Evolutionary conservation across 2,888 invertebrate genomes (phyloP).

Genomic region (Pycnomerus fuliginosus): DNA sequence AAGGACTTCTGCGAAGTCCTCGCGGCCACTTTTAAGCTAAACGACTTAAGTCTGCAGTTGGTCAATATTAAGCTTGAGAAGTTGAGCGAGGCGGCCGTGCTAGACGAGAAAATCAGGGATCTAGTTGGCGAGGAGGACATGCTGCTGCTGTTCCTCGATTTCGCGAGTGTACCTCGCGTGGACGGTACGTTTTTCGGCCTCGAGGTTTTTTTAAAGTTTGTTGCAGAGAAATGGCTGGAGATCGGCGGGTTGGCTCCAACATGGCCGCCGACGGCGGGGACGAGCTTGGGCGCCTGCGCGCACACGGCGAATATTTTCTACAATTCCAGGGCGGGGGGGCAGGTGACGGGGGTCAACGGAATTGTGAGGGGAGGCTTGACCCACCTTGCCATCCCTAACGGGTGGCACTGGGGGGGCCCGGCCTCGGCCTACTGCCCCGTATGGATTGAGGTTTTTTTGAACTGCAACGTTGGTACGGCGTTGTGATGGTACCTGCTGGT

Average conservation of each 20-base stretch:
- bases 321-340: slow-evolving; percentile 37
- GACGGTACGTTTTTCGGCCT: slow-evolving; percentile 31
- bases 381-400: slow-evolving; percentile 78
- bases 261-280: slow-evolving; percentile 41
- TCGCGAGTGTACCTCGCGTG: slow-evolving; percentile 34
- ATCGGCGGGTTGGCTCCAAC: slow-evolving; percentile 41
- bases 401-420: slow-evolving; percentile 81
- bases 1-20: slow-evolving; percentile 37
- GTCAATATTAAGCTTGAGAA: slow-evolving; percentile 50
- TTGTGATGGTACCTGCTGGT: slow-evolving; percentile 45
- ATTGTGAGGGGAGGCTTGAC: slow-evolving; percentile 70
- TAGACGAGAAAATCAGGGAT: slow-evolving; percentile 35
- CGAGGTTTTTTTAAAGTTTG: slow-evolving; percentile 1
- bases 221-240: slow-evolving; percentile 32
- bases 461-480: slow-evolving; percentile 35
- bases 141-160: slow-evolving; percentile 46
- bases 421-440: slow-evolving; percentile 74
- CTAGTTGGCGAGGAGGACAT: slow-evolving; percentile 38
- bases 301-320: slow-evolving; percentile 36
- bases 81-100: slow-evolving; percentile 27
- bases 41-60: slow-evolving; percentile 54
- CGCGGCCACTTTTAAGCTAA: slow-evolving; percentile 56
- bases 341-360: slow-evolving; percentile 59
- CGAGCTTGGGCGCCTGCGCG: slow-evolving; percentile 23
- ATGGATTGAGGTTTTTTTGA: slow-evolving; percentile 68